A percentile compares a stretch with the other conserved stretches of the same genome.
phyloP scores from a whole-genome alignment of 2,888 invertebrate genomes.

The Pandemis corylana region DNA sequence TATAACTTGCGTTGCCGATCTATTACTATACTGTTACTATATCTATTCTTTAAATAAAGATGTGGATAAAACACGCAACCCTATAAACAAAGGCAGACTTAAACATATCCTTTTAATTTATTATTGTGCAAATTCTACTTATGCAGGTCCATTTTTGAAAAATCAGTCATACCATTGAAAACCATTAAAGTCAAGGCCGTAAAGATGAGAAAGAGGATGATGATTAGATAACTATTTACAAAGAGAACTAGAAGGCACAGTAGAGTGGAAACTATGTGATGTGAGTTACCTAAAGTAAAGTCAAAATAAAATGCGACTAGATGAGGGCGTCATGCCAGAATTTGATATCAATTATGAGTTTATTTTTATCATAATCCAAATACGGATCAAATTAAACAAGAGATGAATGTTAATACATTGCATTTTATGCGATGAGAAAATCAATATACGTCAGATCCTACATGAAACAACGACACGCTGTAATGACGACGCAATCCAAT shows the following conservation, averaged over 20 bases:
- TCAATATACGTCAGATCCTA: background rate
- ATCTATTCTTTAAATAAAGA: background rate
- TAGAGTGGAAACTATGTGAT: slow-evolving; percentile 67
- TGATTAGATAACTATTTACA: slow-evolving; percentile 63
- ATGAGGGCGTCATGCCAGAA: slow-evolving; percentile 22
- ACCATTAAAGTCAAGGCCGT: background rate
- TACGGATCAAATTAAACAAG: background rate
- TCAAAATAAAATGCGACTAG: slow-evolving; percentile 43
- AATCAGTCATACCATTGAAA: background rate
- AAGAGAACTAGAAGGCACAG: slow-evolving; percentile 82
- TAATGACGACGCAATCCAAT: background rate
- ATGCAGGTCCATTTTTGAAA: background rate
- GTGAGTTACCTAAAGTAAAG: slow-evolving; percentile 48
- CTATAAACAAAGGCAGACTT: background rate
- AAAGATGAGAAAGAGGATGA: slow-evolving; percentile 13
- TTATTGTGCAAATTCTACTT: background rate
- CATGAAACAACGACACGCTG: background rate
- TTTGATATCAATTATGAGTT: slow-evolving; percentile 31
- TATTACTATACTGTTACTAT: no score
- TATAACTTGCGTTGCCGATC: no score
- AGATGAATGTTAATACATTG: background rate
- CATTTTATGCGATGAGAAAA: slow-evolving; percentile 5
- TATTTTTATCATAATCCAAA: slow-evolving; percentile 9
- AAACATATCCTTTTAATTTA: background rate
- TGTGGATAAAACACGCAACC: background rate